Evolutionary conservation across 2,113 vertebrate species (phyloP).

Genomic region (Cavia porcellus): DNA sequence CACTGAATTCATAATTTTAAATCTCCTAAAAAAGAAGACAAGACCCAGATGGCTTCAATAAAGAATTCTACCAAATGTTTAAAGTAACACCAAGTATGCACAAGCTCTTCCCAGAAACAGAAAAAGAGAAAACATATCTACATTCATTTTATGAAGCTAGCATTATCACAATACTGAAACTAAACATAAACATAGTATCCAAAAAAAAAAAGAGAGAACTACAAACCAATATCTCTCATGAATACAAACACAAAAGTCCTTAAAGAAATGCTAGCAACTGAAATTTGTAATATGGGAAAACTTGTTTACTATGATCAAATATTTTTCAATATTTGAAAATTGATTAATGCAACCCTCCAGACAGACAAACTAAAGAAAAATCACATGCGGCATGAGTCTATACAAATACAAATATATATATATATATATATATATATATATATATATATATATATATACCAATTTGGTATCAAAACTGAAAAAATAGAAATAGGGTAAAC

Average conservation of each 20-base stretch:
- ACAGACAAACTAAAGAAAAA: constrained; percentile 26
- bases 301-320: background rate
- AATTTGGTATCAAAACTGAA: background rate
- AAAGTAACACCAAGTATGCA: constrained; percentile 43
- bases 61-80: constrained; percentile 55
- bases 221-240: background rate
- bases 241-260: background rate
- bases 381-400: background rate
- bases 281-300: background rate
- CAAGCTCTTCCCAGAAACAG: constrained; percentile 34
- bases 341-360: background rate
- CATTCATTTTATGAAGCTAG: constrained; percentile 30
- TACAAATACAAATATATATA: too few relatives aligned
- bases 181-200: constrained; percentile 4
- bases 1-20: constrained; percentile 52
- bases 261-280: constrained; percentile 2
- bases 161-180: background rate
- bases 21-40: constrained; percentile 47
- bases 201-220: background rate
- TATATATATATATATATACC: background rate
- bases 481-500: background rate
- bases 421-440: too few relatives aligned
- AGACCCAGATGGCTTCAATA: constrained; percentile 17
- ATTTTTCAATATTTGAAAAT: constrained; percentile 45
- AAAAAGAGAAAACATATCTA: background rate